A percentile compares a stretch with the other conserved stretches of the same genome.
Conservation (phyloP, 2,113 vertebrate genomes). For the Gobio gobio region DNA sequence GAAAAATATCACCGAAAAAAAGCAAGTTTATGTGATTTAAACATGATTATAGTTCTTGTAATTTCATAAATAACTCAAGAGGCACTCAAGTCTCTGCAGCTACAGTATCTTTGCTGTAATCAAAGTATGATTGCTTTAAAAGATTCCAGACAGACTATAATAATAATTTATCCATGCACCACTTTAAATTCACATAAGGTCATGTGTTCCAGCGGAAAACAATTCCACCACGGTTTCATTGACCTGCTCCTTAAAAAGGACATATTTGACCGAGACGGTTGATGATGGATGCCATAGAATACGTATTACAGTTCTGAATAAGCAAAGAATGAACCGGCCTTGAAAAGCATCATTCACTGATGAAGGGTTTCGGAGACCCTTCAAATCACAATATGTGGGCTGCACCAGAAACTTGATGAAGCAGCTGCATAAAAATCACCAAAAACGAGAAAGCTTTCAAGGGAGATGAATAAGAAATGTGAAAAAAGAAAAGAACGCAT, state of each 20-base stretch:
- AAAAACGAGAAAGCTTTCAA: constrained; percentile 15
- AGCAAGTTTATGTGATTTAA: background rate
- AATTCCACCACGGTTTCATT: background rate
- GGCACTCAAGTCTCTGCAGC: background rate
- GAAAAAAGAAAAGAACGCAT: background rate
- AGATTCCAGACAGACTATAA: background rate
- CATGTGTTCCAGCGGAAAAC: background rate
- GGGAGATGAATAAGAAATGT: background rate
- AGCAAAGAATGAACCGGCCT: constrained; percentile 4
- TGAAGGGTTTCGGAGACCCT: background rate
- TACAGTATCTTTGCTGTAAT: background rate
- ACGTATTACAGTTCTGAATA: background rate
- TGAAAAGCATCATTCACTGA: background rate
- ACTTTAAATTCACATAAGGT: background rate
- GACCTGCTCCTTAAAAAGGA: background rate
- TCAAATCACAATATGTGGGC: constrained; percentile 2
- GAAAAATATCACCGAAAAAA: background rate
- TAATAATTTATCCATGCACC: background rate
- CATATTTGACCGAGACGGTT: background rate
- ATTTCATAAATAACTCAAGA: constrained; percentile 22
- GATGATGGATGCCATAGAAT: background rate
- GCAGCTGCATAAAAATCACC: background rate
- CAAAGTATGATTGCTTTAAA: background rate
- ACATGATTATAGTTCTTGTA: background rate
- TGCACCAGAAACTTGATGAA: background rate